Evolutionary conservation across 2,888 invertebrate genomes (phyloP).

Genomic region (Aspidiotus rigidus): DNA sequence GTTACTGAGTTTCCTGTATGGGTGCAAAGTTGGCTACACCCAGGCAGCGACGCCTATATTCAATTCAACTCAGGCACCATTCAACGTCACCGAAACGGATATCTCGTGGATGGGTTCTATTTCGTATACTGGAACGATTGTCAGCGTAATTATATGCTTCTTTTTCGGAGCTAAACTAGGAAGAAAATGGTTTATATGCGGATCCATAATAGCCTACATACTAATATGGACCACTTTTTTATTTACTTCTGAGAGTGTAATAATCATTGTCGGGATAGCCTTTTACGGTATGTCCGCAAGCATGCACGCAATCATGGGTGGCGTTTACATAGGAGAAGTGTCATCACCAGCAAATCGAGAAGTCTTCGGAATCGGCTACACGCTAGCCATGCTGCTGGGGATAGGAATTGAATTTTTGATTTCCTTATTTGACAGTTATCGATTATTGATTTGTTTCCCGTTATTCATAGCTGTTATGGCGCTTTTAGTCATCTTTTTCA

Average conservation of each 20-base stretch:
- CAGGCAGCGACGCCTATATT: background rate
- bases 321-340: background rate
- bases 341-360: background rate
- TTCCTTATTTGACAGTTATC: background rate
- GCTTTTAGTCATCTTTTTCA: background rate
- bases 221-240: background rate
- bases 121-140: background rate
- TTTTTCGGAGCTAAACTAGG: background rate
- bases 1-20: background rate
- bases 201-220: background rate
- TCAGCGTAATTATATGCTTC: background rate
- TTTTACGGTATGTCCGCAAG: background rate
- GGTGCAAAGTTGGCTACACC: background rate
- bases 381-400: background rate
- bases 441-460: background rate
- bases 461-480: background rate
- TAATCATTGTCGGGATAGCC: background rate
- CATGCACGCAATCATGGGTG: background rate
- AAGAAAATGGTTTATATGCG: background rate
- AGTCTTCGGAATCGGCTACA: background rate
- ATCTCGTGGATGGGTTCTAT: constrained; percentile 9
- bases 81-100: background rate
- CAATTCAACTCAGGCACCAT: background rate
- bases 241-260: background rate
- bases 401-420: background rate